Conservation (phyloP, 1,140 invertebrate species). For the Delia radicum region DNA sequence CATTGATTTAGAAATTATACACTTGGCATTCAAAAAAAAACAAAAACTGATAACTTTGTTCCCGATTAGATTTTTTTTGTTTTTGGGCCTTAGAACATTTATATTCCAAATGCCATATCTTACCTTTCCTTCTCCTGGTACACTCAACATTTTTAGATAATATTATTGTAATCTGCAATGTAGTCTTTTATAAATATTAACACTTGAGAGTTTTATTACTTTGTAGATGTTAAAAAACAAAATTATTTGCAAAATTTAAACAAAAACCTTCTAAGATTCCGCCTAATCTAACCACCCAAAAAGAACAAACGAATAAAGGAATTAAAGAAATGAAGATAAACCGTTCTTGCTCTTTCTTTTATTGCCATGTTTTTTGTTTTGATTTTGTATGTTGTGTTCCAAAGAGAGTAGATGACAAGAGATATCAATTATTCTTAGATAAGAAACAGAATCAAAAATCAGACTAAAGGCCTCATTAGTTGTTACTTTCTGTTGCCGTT, state of each 20-base stretch:
- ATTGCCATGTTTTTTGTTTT: background rate
- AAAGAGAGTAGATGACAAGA: background rate
- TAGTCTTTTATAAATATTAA: background rate
- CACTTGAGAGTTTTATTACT: no score
- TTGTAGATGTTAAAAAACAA: no score
- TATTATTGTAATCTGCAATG: background rate
- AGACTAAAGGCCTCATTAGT: no score
- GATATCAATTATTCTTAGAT: no score
- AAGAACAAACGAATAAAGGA: background rate
- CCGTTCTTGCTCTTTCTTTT: background rate
- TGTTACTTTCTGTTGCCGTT: no score
- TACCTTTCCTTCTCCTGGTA: conserved; percentile 51
- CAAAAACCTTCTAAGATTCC: conserved; percentile 3
- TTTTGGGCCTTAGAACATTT: background rate
- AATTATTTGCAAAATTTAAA: background rate
- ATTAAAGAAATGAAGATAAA: background rate
- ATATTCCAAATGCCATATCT: no score
- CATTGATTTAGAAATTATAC: no score
- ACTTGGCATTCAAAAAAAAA: background rate
- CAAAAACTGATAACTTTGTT: background rate
- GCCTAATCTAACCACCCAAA: background rate
- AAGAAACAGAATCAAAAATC: no score
- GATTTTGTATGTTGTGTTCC: background rate
- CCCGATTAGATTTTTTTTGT: conserved; percentile 12
- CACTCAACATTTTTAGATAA: conserved; percentile 45